Percentiles rank a stretch among this genome's conserved stretches.
Conservation (phyloP, 2,888 invertebrate species). For the Dynastes maya region DNA sequence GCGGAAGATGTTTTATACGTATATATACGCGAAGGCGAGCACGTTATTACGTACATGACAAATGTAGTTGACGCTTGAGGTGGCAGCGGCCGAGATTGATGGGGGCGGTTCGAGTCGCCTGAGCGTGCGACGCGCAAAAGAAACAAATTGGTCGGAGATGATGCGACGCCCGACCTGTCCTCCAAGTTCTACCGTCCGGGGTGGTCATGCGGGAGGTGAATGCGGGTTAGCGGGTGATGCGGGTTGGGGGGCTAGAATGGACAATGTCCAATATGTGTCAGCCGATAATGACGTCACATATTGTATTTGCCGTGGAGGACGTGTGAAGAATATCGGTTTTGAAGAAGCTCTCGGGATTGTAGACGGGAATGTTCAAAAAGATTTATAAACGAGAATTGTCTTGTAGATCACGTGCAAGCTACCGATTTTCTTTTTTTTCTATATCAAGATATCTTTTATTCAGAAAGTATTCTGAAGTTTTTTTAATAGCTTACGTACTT, state of each 20-base stretch:
- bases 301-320: constrained; percentile 15
- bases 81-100: constrained; percentile 36
- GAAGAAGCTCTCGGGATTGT: background rate
- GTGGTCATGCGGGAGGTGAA: background rate
- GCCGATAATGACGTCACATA: constrained; percentile 33
- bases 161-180: constrained; percentile 2
- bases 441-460: too few species aligned
- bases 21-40: background rate
- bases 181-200: background rate
- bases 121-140: constrained; percentile 13
- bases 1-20: constrained; percentile 4
- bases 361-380: too few species aligned
- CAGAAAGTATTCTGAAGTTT: too few species aligned
- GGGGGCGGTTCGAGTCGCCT: constrained; percentile 16
- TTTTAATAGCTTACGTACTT: too few species aligned
- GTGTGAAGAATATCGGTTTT: background rate
- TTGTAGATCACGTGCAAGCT: too few species aligned
- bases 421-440: too few species aligned
- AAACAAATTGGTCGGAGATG: constrained; percentile 34
- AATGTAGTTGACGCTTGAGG: constrained; percentile 37
- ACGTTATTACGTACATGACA: constrained; percentile 36
- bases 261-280: constrained; percentile 32
- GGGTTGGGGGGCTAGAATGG: background rate
- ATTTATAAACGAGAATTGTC: too few species aligned
- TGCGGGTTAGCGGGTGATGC: background rate